These are phyloP conservation scores for Notodromas monacha DNA, from an alignment of 2,888 invertebrate genomes.

Conservation along the genomic window DNA sequence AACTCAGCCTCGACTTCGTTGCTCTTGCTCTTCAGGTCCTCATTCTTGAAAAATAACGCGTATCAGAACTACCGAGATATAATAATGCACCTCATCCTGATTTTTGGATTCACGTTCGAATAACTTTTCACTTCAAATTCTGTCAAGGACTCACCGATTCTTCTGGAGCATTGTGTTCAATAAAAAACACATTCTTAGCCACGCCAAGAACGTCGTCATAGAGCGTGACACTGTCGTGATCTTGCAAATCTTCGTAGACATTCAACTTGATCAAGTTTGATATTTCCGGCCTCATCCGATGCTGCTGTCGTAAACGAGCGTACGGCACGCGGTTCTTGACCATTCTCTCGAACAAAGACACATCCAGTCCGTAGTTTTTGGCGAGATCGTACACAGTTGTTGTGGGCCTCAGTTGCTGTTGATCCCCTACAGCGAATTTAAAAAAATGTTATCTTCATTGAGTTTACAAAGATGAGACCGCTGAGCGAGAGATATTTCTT, in stretches of 20 bases:
- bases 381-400: constrained; percentile 32
- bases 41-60: constrained; percentile 2
- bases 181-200: constrained; percentile 29
- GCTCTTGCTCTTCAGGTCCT: not conserved
- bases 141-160: constrained; percentile 17
- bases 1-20: constrained; percentile 24
- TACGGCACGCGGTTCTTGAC: constrained; percentile 29
- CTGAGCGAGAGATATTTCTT: no score
- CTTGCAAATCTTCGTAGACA: constrained; percentile 29
- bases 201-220: constrained; percentile 28
- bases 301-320: constrained; percentile 23
- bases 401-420: constrained; percentile 40
- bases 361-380: constrained; percentile 28
- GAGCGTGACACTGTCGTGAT: constrained; percentile 23
- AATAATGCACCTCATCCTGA: no score
- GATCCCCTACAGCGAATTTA: no score
- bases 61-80: not conserved
- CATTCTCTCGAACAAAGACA: constrained; percentile 52
- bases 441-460: no score
- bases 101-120: no score
- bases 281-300: constrained; percentile 37
- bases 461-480: no score
- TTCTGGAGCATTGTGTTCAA: constrained; percentile 26
- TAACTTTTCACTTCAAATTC: no score
- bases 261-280: constrained; percentile 24